Conservation (phyloP, 2,888 invertebrate species). For the Macrosiphum euphorbiae region DNA sequence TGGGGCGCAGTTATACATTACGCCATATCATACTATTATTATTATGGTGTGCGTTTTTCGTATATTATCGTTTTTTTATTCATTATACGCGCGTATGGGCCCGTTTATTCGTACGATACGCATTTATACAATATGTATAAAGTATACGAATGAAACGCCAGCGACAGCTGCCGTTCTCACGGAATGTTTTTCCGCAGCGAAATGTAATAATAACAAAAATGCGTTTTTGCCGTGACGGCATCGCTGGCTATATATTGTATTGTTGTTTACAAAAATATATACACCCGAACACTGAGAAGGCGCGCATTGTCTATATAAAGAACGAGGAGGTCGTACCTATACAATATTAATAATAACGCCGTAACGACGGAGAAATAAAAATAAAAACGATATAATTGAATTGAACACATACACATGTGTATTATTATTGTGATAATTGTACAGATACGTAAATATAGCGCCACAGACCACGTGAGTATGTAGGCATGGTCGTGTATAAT, state of each 20-base stretch:
- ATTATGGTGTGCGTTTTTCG: not conserved
- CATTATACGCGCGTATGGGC: not conserved
- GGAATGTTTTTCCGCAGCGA: constrained; percentile 3
- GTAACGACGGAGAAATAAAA: not conserved
- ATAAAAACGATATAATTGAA: not conserved
- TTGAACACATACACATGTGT: not conserved
- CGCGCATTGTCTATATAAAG: not conserved
- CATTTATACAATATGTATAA: not conserved
- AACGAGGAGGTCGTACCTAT: not conserved
- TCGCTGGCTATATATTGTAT: not conserved
- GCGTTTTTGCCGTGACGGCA: not conserved
- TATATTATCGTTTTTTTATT: constrained; percentile 43
- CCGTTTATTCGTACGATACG: constrained; percentile 2
- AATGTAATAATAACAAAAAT: constrained; percentile 33
- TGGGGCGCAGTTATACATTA: not conserved
- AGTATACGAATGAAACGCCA: not conserved
- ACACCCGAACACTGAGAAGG: not conserved
- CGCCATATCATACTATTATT: not conserved
- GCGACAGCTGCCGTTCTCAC: constrained; percentile 14
- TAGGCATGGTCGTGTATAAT: not conserved
- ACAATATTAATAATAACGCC: too few species aligned
- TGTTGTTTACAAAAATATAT: not conserved
- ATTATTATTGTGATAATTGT: not conserved
- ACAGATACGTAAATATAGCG: not conserved
- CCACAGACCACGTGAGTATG: not conserved